Percentiles rank a stretch among this genome's conserved stretches.
phyloP scores from a whole-genome alignment of 2,113 vertebrate species.

The Apteryx mantelli region DNA sequence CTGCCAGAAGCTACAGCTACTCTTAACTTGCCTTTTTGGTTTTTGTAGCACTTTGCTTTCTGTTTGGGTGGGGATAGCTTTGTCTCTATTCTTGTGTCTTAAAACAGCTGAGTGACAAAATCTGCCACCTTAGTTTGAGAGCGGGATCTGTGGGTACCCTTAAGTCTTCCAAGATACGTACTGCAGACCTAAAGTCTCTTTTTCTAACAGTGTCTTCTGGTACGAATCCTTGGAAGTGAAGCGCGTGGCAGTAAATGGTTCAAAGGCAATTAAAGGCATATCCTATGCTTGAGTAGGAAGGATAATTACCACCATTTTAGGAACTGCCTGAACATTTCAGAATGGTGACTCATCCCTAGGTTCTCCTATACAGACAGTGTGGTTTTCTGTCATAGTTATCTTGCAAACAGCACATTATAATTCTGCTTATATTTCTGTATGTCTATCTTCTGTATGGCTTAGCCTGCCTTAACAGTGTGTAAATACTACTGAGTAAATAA shows the following conservation, averaged over 20 bases:
- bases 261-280: neutral
- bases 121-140: neutral
- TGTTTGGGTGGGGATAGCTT: neutral
- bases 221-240: neutral
- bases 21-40: neutral
- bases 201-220: neutral
- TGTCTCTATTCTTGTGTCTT: neutral
- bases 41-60: neutral
- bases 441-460: neutral
- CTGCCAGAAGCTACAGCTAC: neutral
- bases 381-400: neutral
- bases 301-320: slow-evolving; percentile 40
- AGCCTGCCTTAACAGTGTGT: slow-evolving; percentile 31
- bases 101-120: neutral
- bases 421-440: slow-evolving; percentile 25
- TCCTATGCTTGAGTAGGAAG: neutral
- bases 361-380: neutral
- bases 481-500: slow-evolving; percentile 61
- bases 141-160: neutral
- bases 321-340: neutral
- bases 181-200: neutral
- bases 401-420: neutral
- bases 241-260: neutral
- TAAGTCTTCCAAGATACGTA: neutral
- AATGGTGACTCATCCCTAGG: slow-evolving; percentile 1